phyloP scores from a whole-genome alignment of 2,888 invertebrate genomes.

The Pristionchus japonicus region DNA sequence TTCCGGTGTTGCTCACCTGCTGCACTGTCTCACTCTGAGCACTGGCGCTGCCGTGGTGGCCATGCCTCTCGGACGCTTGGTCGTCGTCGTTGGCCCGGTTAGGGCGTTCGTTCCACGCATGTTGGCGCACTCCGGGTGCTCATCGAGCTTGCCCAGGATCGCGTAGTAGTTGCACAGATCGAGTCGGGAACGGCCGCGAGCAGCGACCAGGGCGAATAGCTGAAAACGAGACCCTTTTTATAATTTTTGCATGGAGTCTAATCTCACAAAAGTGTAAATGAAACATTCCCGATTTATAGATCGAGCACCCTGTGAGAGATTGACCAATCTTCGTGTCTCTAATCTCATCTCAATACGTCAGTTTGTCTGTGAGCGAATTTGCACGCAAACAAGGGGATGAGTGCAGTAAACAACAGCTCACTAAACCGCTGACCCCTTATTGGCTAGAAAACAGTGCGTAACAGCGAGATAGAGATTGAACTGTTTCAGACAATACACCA shows the following conservation, averaged over 20 bases:
- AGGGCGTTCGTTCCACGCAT: neutral
- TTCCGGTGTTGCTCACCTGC: neutral
- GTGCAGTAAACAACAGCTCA: neutral
- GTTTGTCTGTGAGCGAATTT: neutral
- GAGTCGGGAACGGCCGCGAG: slow-evolving; percentile 33
- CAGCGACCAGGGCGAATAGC: neutral
- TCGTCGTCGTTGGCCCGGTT: neutral
- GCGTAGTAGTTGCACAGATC: slow-evolving; percentile 68
- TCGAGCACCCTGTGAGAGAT: too few relatives aligned
- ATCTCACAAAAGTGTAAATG: too few relatives aligned
- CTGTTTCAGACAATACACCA: too few relatives aligned
- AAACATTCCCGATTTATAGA: too few relatives aligned
- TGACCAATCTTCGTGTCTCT: too few relatives aligned
- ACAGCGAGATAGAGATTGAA: too few relatives aligned
- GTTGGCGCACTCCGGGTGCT: slow-evolving; percentile 68
- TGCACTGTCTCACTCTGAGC: neutral
- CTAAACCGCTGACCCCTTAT: neutral
- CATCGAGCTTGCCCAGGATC: slow-evolving; percentile 62
- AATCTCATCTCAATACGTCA: neutral
- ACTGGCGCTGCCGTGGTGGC: neutral
- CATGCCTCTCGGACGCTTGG: neutral
- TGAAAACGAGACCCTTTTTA: too few relatives aligned
- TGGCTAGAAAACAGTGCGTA: neutral
- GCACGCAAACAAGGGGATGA: neutral
- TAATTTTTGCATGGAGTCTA: too few relatives aligned